A percentile compares a stretch with the other conserved stretches of the same genome.
Evolutionary conservation across 2,113 vertebrate genomes (phyloP).

Genomic region (Cavia aperea): DNA sequence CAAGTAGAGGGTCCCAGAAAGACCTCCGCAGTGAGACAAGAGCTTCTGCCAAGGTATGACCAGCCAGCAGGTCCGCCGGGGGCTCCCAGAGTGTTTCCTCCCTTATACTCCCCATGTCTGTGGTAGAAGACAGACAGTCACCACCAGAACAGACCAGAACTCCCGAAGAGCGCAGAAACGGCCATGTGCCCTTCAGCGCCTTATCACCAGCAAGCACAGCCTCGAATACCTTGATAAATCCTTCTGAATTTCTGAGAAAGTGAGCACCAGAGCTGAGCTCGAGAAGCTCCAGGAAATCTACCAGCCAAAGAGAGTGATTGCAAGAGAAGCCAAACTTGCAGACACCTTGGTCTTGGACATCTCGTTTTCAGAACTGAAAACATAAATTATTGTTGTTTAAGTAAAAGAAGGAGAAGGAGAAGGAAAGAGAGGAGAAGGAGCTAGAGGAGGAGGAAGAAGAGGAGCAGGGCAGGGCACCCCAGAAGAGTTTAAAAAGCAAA

Average conservation of each 20-base stretch:
- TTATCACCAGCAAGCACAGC: accelerated
- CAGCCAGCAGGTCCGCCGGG: background rate
- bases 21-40: accelerated
- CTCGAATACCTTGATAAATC: background rate
- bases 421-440: background rate
- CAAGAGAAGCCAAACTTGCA: background rate
- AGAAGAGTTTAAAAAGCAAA: background rate
- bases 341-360: background rate
- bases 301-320: background rate
- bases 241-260: background rate
- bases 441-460: background rate
- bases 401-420: background rate
- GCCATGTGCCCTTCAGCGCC: accelerated
- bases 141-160: background rate
- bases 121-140: background rate
- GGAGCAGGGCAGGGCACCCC: background rate
- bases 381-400: background rate
- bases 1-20: background rate
- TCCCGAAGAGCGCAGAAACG: accelerated
- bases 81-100: too few relatives aligned
- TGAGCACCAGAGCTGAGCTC: background rate
- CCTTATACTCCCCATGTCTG: background rate
- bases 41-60: accelerated
- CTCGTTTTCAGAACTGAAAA: background rate
- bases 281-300: background rate